Conservation (phyloP, 2,888 invertebrate genomes). For the Operophtera brumata region DNA sequence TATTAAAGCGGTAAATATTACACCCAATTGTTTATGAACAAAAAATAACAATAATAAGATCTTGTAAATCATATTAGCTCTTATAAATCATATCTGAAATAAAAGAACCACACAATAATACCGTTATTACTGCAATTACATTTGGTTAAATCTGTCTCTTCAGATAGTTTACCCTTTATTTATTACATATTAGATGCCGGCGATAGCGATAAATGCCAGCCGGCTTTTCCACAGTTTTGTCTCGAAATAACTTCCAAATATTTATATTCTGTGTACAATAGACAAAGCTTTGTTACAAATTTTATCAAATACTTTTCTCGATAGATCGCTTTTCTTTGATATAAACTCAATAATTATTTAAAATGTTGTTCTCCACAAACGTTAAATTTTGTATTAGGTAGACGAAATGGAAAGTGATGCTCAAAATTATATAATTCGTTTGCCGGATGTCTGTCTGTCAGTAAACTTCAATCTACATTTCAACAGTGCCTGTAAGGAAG, state of each 20-base stretch:
- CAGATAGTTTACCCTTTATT: slow-evolving; percentile 26
- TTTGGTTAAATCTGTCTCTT: slow-evolving; percentile 18
- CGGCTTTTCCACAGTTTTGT: slow-evolving; percentile 9
- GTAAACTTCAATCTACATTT: background rate
- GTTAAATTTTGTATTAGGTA: background rate
- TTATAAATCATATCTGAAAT: slow-evolving; percentile 7
- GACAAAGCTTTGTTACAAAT: background rate
- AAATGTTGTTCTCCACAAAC: background rate
- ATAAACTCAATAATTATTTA: background rate
- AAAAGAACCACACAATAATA: slow-evolving; percentile 21
- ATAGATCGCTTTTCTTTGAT: background rate
- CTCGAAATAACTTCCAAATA: slow-evolving; percentile 1
- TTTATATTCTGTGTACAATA: background rate
- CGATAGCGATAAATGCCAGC: slow-evolving; percentile 17
- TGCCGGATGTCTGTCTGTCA: background rate
- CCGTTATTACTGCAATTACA: slow-evolving; percentile 25
- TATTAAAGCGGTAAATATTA: too few relatives aligned
- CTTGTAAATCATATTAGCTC: too few relatives aligned
- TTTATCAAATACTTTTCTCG: background rate
- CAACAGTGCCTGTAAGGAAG: background rate
- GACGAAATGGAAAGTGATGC: background rate
- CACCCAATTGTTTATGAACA: too few relatives aligned
- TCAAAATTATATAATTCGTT: background rate
- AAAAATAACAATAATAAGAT: too few relatives aligned
- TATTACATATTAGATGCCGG: slow-evolving; percentile 30